phyloP scores from a whole-genome alignment of 2,113 vertebrate species.

The Verasper variegatus region DNA sequence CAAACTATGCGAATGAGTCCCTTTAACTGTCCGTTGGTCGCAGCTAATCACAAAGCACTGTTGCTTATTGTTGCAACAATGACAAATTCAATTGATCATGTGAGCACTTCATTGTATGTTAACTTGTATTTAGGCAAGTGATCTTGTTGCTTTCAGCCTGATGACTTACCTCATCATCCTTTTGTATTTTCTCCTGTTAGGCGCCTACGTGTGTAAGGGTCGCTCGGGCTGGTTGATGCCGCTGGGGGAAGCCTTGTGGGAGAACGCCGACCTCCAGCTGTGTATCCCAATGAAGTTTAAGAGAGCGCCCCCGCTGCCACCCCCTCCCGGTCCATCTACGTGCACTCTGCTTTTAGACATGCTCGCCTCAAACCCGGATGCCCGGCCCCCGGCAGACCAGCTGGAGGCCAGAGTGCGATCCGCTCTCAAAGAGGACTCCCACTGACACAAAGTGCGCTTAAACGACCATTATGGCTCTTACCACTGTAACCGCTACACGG shows the following conservation, averaged over 20 bases:
- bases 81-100: too few species aligned
- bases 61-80: too few species aligned
- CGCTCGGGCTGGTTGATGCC: conserved; percentile 88
- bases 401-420: conserved; percentile 89
- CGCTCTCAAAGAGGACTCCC: conserved; percentile 79
- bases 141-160: background rate
- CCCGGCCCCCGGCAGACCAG: conserved; percentile 90
- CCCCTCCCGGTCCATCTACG: conserved; percentile 83
- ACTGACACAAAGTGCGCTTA: conserved; percentile 44
- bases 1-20: too few species aligned
- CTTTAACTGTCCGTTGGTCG: too few species aligned
- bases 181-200: conserved; percentile 46
- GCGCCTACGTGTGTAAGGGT: conserved; percentile 89
- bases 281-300: conserved; percentile 93
- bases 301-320: conserved; percentile 86
- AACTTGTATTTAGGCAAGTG: too few species aligned
- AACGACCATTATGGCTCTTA: conserved; percentile 16
- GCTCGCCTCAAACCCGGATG: conserved; percentile 92
- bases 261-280: conserved; percentile 94
- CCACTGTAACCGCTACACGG: background rate
- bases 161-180: background rate
- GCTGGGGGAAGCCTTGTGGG: conserved; percentile 94
- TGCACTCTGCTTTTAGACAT: conserved; percentile 93
- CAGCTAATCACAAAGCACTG: too few species aligned
- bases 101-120: too few species aligned